Evolutionary conservation across 2,113 vertebrate genomes (phyloP).

Genomic region (Semnopithecus entellus): DNA sequence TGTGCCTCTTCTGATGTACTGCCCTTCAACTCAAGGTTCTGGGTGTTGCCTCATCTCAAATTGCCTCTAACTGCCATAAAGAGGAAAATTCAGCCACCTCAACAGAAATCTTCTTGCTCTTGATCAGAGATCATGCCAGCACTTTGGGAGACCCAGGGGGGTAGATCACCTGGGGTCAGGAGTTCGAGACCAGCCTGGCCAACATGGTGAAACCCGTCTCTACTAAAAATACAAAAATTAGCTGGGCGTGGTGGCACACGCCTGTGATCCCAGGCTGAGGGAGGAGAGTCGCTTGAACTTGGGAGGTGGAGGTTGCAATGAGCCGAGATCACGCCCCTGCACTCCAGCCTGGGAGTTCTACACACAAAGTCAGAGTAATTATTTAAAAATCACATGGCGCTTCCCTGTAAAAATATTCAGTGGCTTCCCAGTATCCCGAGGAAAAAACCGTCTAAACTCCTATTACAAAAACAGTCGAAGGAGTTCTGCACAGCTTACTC

Average conservation of each 20-base stretch:
- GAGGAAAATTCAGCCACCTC: not conserved
- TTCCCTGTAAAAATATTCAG: slow-evolving; percentile 30
- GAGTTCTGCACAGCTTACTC: not conserved
- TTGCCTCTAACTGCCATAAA: not conserved
- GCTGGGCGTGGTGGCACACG: too few species aligned
- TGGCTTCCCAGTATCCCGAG: not conserved
- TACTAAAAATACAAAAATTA: too few species aligned
- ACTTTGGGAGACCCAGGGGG: too few species aligned
- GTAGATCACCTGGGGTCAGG: too few species aligned
- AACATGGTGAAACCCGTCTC: too few species aligned
- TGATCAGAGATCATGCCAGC: not conserved
- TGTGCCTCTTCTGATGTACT: not conserved
- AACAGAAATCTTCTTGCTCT: not conserved
- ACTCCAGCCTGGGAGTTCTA: not conserved
- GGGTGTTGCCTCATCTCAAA: not conserved
- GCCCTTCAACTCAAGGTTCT: not conserved
- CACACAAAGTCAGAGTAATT: not conserved
- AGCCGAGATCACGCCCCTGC: too few species aligned
- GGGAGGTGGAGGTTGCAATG: too few species aligned
- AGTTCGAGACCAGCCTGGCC: too few species aligned
- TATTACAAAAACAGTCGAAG: not conserved
- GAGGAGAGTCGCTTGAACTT: too few species aligned
- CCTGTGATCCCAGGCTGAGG: too few species aligned
- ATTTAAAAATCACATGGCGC: not conserved
- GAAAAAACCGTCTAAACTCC: not conserved